Evolutionary conservation across 2,113 vertebrate genomes (phyloP), one percentile per base, ranked within the genome.

Genomic region (Heliornis fulica): DNA sequence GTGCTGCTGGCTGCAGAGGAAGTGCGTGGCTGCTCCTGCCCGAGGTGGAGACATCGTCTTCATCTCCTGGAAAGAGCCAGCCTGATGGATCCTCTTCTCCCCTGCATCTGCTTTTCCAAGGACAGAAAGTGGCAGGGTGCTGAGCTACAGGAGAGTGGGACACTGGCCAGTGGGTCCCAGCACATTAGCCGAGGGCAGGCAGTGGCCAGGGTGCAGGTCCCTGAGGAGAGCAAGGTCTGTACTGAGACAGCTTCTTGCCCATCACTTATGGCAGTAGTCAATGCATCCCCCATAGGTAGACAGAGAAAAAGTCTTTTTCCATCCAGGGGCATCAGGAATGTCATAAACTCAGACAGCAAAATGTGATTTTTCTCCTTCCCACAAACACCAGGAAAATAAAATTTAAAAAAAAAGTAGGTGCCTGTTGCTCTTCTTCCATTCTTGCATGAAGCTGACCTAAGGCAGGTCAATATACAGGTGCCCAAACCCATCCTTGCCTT

Each of bases 1-100:
- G 57, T 1, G 34, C 46, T 78, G 63, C 34, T 0, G 7, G 69
- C 75, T 71, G 65, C 83, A 32, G 46, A 79, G 46, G 46, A 86
- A 70, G 63, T 0, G 3, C 3, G 9, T 16, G 45, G 7, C 64
- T 61, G 32, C 32, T 81, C 22, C 68, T 28, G 74, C 51, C 31
- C 0, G 0, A 0, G 1, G 43, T 5, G 1, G 29, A 54, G 40
- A 45, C 2, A 3, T 7, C 7, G 32, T 29, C 72, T 54, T 57
- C 51, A 11, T 36, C 76, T 69, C 29, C 28, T n/a, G 2, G 45
- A 26, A 34, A n/a, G 51, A 90, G 19, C 65, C 6, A 28, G 0
- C 8, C 23, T 0, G 1, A 13, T 21, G 48, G 79, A 88, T 16
- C 9, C 15, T 38, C 36, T 28, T 34, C 56, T 85, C 10, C 40